Evolutionary conservation across 2,888 invertebrate species (phyloP).

Genomic region (Silvanus unidentatus): DNA sequence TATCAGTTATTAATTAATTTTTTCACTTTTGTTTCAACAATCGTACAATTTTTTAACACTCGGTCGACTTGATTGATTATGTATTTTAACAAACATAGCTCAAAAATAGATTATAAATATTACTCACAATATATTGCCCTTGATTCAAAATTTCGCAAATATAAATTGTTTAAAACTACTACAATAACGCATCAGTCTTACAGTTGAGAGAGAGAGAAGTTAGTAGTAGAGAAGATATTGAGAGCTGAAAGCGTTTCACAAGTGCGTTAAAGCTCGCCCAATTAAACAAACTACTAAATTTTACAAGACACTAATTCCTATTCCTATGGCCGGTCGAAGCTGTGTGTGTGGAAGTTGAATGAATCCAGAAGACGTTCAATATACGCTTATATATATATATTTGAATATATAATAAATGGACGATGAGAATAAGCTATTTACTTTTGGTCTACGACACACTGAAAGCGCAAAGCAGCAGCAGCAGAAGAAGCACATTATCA

Average conservation of each 20-base stretch:
- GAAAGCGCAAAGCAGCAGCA: conserved; percentile 8
- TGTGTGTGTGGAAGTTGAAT: too few relatives aligned
- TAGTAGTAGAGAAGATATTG: too few relatives aligned
- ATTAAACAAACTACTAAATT: neutral
- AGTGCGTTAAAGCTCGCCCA: conserved; percentile 5
- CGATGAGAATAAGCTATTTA: too few relatives aligned
- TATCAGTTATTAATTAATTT: too few relatives aligned
- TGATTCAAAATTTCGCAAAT: conserved; percentile 37
- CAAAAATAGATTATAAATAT: conserved; percentile 42
- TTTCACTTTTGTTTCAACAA: neutral
- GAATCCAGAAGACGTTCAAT: too few relatives aligned
- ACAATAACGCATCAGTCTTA: conserved; percentile 44
- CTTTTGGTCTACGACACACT: too few relatives aligned
- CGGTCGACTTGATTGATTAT: conserved; percentile 25
- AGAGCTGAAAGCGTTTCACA: conserved; percentile 16
- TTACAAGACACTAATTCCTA: neutral
- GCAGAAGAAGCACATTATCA: conserved; percentile 48
- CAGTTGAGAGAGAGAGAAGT: conserved; percentile 42
- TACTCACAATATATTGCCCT: conserved; percentile 42
- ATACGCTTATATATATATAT: too few relatives aligned
- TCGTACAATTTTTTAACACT: conserved; percentile 13
- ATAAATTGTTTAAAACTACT: conserved; percentile 27
- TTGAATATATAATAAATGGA: too few relatives aligned
- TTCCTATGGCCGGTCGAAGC: conserved; percentile 9
- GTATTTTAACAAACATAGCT: conserved; percentile 43